Percentiles rank a stretch among this genome's conserved stretches.
phyloP scores from a whole-genome alignment of 2,113 vertebrate genomes.

The Hippocampus mohnikei region DNA sequence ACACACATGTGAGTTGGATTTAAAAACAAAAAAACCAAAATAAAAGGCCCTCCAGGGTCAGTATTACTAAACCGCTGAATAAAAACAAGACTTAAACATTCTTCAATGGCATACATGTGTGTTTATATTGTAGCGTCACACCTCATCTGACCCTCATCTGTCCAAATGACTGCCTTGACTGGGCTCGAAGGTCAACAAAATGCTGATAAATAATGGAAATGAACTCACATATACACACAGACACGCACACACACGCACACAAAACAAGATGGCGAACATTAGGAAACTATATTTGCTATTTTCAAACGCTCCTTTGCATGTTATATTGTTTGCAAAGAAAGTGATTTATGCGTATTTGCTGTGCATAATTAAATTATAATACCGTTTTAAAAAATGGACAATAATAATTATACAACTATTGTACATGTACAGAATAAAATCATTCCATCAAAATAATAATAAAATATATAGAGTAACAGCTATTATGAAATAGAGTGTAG shows the following conservation, averaged over 20 bases:
- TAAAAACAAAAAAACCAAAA: neutral
- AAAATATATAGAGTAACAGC: too few relatives aligned
- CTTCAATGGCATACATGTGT: slow-evolving; percentile 9
- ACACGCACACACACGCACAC: neutral
- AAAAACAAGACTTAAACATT: slow-evolving; percentile 4
- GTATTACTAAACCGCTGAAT: slow-evolving; percentile 6
- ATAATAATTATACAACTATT: too few relatives aligned
- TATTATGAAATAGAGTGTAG: too few relatives aligned
- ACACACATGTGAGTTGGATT: slow-evolving; percentile 43
- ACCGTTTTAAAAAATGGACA: too few relatives aligned
- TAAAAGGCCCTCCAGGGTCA: slow-evolving; percentile 27
- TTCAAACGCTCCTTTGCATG: neutral
- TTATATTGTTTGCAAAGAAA: too few relatives aligned
- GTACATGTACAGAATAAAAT: too few relatives aligned
- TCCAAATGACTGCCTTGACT: slow-evolving; percentile 1
- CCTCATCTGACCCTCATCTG: neutral
- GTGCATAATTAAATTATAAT: too few relatives aligned
- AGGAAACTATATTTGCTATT: neutral
- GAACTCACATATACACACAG: neutral
- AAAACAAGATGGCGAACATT: neutral
- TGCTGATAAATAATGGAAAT: slow-evolving; percentile 5
- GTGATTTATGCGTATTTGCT: too few relatives aligned
- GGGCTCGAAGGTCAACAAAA: slow-evolving; percentile 42
- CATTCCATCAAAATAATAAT: too few relatives aligned
- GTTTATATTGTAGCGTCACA: slow-evolving; percentile 22